Evolutionary conservation across 2,888 invertebrate genomes (phyloP).

Genomic region (Autographa gamma): DNA sequence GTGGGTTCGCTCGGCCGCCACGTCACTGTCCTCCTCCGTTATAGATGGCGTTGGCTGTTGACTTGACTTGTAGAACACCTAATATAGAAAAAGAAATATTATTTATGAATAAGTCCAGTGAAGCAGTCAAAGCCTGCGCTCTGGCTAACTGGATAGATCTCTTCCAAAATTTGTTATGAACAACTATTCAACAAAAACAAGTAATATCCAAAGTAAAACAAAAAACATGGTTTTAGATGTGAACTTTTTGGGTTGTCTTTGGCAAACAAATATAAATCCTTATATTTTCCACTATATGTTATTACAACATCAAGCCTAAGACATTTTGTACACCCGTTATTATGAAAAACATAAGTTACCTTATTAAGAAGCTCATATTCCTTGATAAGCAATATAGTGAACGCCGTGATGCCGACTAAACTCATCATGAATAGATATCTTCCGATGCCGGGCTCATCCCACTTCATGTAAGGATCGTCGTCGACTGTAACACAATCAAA

Average conservation of each 20-base stretch:
- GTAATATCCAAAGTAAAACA: no score
- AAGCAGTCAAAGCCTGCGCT: no score
- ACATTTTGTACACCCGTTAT: neutral
- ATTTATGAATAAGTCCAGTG: no score
- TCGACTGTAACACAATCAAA: slow-evolving; percentile 76
- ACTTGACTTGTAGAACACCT: slow-evolving; percentile 72
- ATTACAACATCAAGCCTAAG: neutral
- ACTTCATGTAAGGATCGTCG: slow-evolving; percentile 89
- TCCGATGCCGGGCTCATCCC: slow-evolving; percentile 92
- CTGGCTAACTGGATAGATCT: no score
- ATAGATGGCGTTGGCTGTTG: slow-evolving; percentile 60
- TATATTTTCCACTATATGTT: no score
- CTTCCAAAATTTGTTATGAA: no score
- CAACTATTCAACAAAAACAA: no score
- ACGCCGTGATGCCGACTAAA: slow-evolving; percentile 89
- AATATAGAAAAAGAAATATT: neutral
- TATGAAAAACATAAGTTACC: slow-evolving; percentile 66
- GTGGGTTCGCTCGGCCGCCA: slow-evolving; percentile 85
- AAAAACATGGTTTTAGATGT: no score
- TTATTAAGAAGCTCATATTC: slow-evolving; percentile 90
- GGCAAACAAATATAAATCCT: no score
- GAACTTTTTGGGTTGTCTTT: no score
- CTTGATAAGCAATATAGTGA: slow-evolving; percentile 89
- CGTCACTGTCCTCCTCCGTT: slow-evolving; percentile 89
- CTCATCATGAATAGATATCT: slow-evolving; percentile 91